Percentiles rank a stretch among this genome's conserved stretches.
Evolutionary conservation across 2,888 invertebrate species (phyloP).

Genomic region (Atrina japonica): DNA sequence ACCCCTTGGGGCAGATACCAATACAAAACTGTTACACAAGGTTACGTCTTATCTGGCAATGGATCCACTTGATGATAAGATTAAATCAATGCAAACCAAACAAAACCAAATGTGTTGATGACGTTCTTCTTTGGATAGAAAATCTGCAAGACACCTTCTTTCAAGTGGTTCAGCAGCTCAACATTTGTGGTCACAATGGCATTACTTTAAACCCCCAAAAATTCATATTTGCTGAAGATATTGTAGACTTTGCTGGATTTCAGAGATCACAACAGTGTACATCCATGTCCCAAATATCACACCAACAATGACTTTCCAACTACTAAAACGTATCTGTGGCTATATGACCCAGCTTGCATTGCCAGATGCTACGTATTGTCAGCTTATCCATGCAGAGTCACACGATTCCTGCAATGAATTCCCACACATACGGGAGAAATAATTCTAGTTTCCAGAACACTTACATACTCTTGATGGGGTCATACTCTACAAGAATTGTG

Average conservation of each 20-base stretch:
- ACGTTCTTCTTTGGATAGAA: constrained; percentile 51
- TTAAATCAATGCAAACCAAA: too few species aligned
- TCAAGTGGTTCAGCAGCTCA: constrained; percentile 54
- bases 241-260: constrained; percentile 50
- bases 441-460: too few species aligned
- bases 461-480: constrained; percentile 4
- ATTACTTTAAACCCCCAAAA: constrained; percentile 60
- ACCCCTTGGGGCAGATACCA: too few species aligned
- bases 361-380: too few species aligned
- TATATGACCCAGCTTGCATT: too few species aligned
- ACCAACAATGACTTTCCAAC: too few species aligned
- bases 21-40: too few species aligned
- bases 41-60: too few species aligned
- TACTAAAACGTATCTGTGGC: too few species aligned
- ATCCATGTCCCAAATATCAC: constrained; percentile 46
- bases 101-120: constrained; percentile 63
- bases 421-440: too few species aligned
- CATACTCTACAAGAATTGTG: constrained; percentile 17
- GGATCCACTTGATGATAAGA: too few species aligned
- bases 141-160: constrained; percentile 51
- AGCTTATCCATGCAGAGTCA: too few species aligned
- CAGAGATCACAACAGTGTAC: constrained; percentile 44
- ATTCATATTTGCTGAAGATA: constrained; percentile 52
- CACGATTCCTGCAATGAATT: constrained; percentile 2
- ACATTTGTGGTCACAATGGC: constrained; percentile 54